Evolutionary conservation across 2,797 vertebrate species (phyloP), one percentile per base, ranked within the genome.

Genomic region (Selene dorsalis): DNA sequence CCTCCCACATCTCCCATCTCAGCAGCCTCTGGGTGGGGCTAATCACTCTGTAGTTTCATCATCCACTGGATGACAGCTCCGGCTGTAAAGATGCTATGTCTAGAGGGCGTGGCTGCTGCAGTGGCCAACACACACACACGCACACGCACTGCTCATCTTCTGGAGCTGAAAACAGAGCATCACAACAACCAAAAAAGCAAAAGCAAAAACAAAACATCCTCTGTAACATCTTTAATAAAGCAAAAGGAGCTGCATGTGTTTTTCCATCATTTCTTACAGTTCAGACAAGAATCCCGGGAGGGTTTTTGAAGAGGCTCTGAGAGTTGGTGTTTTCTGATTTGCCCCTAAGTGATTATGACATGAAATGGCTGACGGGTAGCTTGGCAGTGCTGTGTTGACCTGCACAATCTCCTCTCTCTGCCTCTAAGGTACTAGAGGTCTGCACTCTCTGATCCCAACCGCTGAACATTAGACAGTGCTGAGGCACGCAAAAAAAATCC

Each of bases 21-120:
- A 72, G 80, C 87, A 87, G 88, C 86, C 85, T 82, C 87, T 90
- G 92, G 90, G 91, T 86, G 88, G 89, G 89, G 88, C 90, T 79
- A 90, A 92, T 91, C 89, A 86, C 89, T 90, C 87, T 67, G 75
- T 73, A 91, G 90, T 82, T 91, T 89, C 80, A 91, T 88, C 87
- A 92, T 89, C 79, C 48, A 68, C 79, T 73, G 69, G 79, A 88
- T 87, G 84, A 90, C 89, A 89, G 87, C 87, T 77, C 77, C 0
- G 64, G 69, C 82, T 88, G 83, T 77, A 84, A 83, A 83, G 76
- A 87, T 72, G 81, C 84, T 69, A 78, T 67, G 82, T 83, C 84
- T 82, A 57, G 84, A 89, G 89, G 92, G 91, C 73, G 93, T 91
- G 92, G 87, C 87, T 87, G 84, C 89, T 89, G 89, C 92, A 91